A percentile compares a stretch with the other conserved stretches of the same genome.
Conservation (phyloP, 2,888 invertebrate species). For the Ametastegia equiseti region DNA sequence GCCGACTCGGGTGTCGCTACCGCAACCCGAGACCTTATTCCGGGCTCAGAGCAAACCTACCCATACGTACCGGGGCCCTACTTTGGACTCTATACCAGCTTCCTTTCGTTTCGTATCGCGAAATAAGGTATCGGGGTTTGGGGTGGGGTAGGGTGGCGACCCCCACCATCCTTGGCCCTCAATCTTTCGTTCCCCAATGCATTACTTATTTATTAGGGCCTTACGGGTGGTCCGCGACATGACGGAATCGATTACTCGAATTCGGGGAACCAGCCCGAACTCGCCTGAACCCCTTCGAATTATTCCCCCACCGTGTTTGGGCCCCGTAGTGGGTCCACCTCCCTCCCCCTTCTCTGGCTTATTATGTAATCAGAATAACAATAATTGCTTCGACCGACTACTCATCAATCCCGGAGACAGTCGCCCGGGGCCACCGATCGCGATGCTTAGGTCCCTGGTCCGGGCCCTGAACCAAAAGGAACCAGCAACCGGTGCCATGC, state of each 20-base stretch:
- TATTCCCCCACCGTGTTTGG: conserved; percentile 65
- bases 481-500: conserved; percentile 26
- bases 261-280: conserved; percentile 71
- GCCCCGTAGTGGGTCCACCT: conserved; percentile 41
- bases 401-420: conserved; percentile 71
- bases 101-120: conserved; percentile 28
- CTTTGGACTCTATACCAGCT: conserved; percentile 62
- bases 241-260: conserved; percentile 76
- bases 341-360: conserved; percentile 56
- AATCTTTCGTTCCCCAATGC: conserved; percentile 61
- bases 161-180: conserved; percentile 36
- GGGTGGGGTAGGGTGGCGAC: conserved; percentile 44
- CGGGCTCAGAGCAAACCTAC: conserved; percentile 46
- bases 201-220: conserved; percentile 76
- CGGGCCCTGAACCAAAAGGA: conserved; percentile 9
- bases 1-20: conserved; percentile 64
- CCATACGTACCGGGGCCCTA: conserved; percentile 14
- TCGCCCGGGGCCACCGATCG: conserved; percentile 61
- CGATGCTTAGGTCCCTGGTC: conserved; percentile 46
- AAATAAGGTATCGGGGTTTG: background rate
- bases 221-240: conserved; percentile 75
- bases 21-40: conserved; percentile 68
- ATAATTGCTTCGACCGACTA: conserved; percentile 71
- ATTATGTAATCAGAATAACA: conserved; percentile 73
- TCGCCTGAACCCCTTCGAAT: conserved; percentile 64